Conservation (phyloP, 2,113 vertebrate genomes). For the Mungos mungo region DNA sequence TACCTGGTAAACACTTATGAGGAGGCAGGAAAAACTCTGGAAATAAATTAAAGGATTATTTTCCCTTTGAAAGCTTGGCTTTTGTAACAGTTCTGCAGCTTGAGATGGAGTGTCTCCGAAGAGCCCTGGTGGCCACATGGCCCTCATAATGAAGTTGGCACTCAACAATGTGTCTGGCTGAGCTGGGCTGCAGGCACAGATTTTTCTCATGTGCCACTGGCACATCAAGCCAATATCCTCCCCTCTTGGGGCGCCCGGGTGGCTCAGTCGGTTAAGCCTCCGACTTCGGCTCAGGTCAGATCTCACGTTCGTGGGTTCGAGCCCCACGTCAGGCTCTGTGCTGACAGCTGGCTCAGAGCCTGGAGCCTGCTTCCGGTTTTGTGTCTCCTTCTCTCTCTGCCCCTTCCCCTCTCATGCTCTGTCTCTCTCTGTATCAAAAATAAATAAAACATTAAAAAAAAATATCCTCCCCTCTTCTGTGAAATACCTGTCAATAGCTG, state of each 20-base stretch:
- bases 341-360: too few relatives aligned
- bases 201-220: not conserved
- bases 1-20: not conserved
- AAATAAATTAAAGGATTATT: not conserved
- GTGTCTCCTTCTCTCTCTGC: too few relatives aligned
- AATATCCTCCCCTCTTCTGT: constrained; percentile 29
- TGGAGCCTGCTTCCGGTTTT: too few relatives aligned
- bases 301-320: too few relatives aligned
- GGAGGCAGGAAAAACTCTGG: not conserved
- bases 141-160: not conserved
- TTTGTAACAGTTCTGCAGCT: not conserved
- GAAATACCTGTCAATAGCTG: constrained; percentile 15
- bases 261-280: too few relatives aligned
- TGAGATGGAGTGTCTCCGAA: constrained; percentile 23
- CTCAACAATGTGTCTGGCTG: constrained; percentile 38
- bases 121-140: not conserved
- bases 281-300: too few relatives aligned
- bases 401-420: too few relatives aligned
- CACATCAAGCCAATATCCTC: not conserved
- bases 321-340: too few relatives aligned
- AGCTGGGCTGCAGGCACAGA: constrained; percentile 9
- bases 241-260: not conserved
- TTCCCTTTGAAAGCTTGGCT: not conserved
- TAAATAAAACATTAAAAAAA: too few relatives aligned
- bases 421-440: too few relatives aligned